phyloP scores from a whole-genome alignment of 2,113 vertebrate species.

The Leptobrachium leishanense region DNA sequence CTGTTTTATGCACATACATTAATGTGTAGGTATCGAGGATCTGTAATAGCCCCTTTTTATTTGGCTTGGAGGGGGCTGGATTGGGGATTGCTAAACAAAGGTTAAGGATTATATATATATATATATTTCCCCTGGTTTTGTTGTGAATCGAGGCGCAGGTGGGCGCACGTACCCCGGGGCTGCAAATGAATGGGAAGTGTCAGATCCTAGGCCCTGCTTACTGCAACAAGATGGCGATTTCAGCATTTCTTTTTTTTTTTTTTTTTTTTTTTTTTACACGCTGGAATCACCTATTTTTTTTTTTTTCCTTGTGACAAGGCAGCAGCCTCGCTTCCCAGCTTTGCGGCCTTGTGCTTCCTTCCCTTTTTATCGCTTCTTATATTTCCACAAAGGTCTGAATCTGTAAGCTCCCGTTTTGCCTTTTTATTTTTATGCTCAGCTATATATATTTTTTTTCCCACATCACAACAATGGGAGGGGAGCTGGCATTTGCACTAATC shows the following conservation, averaged over 20 bases:
- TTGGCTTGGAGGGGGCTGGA: too few species aligned
- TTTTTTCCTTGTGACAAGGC: conserved; percentile 25
- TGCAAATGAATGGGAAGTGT: conserved; percentile 71
- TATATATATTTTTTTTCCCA: background rate
- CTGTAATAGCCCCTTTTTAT: too few species aligned
- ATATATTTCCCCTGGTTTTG: too few species aligned
- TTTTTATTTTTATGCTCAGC: background rate
- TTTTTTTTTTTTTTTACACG: conserved; percentile 32
- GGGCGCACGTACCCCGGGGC: conserved; percentile 3
- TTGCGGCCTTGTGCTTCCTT: conserved; percentile 26
- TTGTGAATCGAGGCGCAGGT: background rate
- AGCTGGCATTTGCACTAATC: background rate
- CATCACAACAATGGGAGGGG: conserved; percentile 56
- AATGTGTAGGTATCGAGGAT: too few species aligned
- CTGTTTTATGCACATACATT: too few species aligned
- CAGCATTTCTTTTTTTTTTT: conserved; percentile 51
- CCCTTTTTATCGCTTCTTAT: background rate
- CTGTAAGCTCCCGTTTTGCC: background rate
- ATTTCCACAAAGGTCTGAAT: background rate
- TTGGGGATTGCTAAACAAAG: too few species aligned
- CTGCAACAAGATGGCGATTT: conserved; percentile 77
- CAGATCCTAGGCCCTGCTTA: conserved; percentile 66
- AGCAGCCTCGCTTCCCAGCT: conserved; percentile 24
- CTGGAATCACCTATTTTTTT: conserved; percentile 18
- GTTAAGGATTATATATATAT: too few species aligned